These are phyloP conservation scores for Eupsilia transversa DNA, from an alignment of 2,888 invertebrate genomes.

Conservation along the genomic window DNA sequence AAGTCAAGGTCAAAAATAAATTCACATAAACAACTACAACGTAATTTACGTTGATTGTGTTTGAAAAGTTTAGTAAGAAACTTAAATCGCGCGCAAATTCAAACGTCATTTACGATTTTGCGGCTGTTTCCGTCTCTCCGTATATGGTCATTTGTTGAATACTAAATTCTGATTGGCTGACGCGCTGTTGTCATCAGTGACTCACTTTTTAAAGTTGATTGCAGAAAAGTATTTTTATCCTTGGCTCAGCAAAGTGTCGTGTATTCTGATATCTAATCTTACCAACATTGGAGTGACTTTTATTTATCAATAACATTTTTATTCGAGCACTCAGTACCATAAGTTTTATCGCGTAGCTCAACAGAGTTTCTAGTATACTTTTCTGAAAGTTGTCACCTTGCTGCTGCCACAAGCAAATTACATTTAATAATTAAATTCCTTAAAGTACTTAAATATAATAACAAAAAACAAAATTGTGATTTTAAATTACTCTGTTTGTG, in stretches of 20 bases:
- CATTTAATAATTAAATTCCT: neutral
- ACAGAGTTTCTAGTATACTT: slow-evolving; percentile 73
- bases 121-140: slow-evolving; percentile 88
- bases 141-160: slow-evolving; percentile 92
- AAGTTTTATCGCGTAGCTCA: slow-evolving; percentile 69
- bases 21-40: neutral
- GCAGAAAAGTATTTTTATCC: slow-evolving; percentile 76
- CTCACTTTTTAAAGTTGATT: slow-evolving; percentile 80
- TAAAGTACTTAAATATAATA: neutral
- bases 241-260: slow-evolving; percentile 69
- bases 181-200: slow-evolving; percentile 82
- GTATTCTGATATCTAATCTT: slow-evolving; percentile 77
- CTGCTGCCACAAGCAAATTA: slow-evolving; percentile 26
- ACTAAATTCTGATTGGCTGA: slow-evolving; percentile 90
- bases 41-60: neutral
- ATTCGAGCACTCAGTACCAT: slow-evolving; percentile 62
- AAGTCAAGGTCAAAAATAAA: slow-evolving; percentile 21
- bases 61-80: slow-evolving; percentile 12
- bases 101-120: slow-evolving; percentile 73
- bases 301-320: slow-evolving; percentile 69
- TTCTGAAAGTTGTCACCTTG: slow-evolving; percentile 80
- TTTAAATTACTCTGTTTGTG: slow-evolving; percentile 3
- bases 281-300: slow-evolving; percentile 68
- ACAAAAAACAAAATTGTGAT: slow-evolving; percentile 20
- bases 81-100: slow-evolving; percentile 75